phyloP scores from a whole-genome alignment of 2,797 vertebrate species.

The Craterocephalus amniculus region DNA sequence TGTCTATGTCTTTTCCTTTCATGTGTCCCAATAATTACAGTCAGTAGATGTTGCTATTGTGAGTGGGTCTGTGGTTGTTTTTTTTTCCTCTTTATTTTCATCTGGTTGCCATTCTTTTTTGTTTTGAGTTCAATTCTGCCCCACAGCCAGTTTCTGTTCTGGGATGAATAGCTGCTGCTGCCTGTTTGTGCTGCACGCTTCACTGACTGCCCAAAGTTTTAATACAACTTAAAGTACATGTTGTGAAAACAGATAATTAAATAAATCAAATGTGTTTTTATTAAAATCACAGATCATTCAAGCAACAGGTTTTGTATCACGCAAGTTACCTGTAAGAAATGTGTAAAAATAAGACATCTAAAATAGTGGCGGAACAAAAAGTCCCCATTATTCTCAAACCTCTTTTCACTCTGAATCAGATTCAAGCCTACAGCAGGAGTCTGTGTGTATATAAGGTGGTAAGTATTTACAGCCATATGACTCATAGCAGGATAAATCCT shows the following conservation, averaged over 20 bases:
- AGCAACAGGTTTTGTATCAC: not conserved
- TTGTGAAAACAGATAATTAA: conserved; percentile 20
- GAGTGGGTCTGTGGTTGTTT: conserved; percentile 23
- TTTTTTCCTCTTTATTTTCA: conserved; percentile 55
- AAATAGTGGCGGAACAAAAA: conserved; percentile 37
- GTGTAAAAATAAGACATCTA: not conserved
- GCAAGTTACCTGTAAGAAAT: not conserved
- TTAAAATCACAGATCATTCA: not conserved
- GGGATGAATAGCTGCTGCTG: conserved; percentile 41
- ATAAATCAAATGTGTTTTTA: conserved; percentile 12
- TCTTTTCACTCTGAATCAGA: conserved; percentile 33
- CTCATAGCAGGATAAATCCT: conserved; percentile 72
- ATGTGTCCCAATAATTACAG: conserved; percentile 4
- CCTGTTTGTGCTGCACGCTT: conserved; percentile 35
- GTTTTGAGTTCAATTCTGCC: conserved; percentile 58
- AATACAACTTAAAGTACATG: conserved; percentile 22
- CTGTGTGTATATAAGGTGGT: conserved; percentile 53
- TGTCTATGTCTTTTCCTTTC: conserved; percentile 8
- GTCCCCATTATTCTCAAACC: conserved; percentile 30
- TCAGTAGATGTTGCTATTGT: conserved; percentile 6
- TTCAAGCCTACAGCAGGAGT: conserved; percentile 38
- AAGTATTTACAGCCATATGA: conserved; percentile 78
- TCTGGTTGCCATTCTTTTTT: conserved; percentile 59
- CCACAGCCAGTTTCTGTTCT: conserved; percentile 57
- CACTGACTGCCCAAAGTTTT: conserved; percentile 30